Percentiles rank a stretch among this genome's conserved stretches.
Conservation (phyloP, 2,113 vertebrate species). For the Amia ocellicauda region DNA sequence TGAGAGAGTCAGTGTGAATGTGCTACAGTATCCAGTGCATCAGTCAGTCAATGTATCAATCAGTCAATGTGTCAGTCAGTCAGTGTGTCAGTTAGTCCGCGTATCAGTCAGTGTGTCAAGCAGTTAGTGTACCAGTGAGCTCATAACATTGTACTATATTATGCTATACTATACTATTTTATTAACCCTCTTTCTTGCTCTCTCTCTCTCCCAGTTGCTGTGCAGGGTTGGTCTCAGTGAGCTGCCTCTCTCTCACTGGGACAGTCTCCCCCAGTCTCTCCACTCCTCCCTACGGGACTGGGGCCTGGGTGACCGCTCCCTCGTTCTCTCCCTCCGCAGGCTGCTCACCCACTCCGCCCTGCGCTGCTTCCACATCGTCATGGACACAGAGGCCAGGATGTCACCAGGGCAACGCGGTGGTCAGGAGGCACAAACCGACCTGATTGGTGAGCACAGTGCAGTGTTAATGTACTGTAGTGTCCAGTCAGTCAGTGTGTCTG, state of each 20-base stretch:
- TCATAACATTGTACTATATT: no score
- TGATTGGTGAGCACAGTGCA: conserved; percentile 63
- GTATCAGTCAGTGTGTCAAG: no score
- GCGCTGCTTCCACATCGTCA: conserved; percentile 47
- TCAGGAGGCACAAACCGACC: conserved; percentile 46
- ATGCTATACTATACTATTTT: no score
- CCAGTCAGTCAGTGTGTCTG: no score
- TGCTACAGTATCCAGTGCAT: no score
- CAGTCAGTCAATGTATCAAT: no score
- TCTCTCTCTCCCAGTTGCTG: conserved; percentile 48
- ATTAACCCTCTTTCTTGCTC: no score
- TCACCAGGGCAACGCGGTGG: conserved; percentile 54
- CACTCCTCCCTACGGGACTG: conserved; percentile 51
- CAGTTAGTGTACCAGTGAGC: no score
- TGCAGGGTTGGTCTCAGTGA: conserved; percentile 54
- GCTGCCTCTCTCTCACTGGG: conserved; percentile 47
- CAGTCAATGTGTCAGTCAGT: no score
- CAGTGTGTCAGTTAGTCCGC: no score
- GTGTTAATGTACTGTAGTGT: no score
- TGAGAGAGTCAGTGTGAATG: conserved; percentile 42
- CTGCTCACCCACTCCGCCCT: conserved; percentile 50
- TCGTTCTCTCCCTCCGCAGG: conserved; percentile 37
- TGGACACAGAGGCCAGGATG: conserved; percentile 52
- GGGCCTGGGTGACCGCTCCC: conserved; percentile 42
- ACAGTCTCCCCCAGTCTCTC: conserved; percentile 49